Base-by-base conservation (phyloP, 92 coral and sea anemone species). In the Micromussa lordhowensis region DNA sequence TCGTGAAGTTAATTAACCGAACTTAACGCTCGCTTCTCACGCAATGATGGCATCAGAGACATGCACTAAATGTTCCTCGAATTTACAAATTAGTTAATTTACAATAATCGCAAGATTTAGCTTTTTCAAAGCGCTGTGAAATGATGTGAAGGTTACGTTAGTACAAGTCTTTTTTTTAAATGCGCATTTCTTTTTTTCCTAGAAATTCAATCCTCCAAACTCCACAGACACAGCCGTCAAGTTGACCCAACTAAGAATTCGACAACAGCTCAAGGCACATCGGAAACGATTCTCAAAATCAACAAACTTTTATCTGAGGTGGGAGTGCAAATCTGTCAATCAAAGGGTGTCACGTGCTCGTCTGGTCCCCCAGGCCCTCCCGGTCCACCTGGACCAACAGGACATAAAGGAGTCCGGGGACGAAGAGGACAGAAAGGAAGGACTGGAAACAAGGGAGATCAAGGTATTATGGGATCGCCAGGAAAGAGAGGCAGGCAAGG, bases 361-460 rank as follows among this genome's bases (percentile, higher is more conserved):
- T 6, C 69, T 28, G 58, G 87, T 83, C 66, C 63, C n/a, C 61
- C 51, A 53, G 88, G 88, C 28, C 88, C 81, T 75, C 74, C 74
- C 38, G 74, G 74, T 31, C 74, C 35, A 28, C 74, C 74, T 69
- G 44, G 51, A 29, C 74, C 90, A 6, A 48, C n/a, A 28, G 90
- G 90, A 24, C 22, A 49, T 48, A 77, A 61, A 61, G 90, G 90
- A 61, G 18, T 29, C 68, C 90, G 78, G 29, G 90, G 90, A 82
- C 48, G 63, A 86, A 77, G 85, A 86, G 90, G 90, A 3, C 78
- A 63, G 30, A 78, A 40, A 48, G 90, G 90, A 44, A 68, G 17
- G 44, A 48, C 36, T 11, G 90, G 90, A 51, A 48, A 32, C 54
- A 78, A 51, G 32, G 90, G 90, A 1, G 68, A 63, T 40, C 3